Percentiles rank a stretch among this genome's conserved stretches.
These are phyloP conservation scores for Echinarachnius parma DNA, from an alignment of 53 echinoderm and acorn worm species.

Conservation along the genomic window DNA sequence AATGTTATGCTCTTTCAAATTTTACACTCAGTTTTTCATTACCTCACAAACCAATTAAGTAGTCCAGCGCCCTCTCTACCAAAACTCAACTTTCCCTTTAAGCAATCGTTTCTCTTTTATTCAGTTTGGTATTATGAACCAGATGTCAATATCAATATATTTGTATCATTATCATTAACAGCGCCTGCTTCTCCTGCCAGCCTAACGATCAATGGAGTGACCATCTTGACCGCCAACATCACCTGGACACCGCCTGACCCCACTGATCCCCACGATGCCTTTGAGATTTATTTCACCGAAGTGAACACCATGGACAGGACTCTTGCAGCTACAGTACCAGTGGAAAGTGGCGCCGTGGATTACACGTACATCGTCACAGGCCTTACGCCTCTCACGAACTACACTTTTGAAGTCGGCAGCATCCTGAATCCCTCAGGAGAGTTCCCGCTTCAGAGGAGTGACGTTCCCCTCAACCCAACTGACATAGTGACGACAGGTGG, in stretches of 20 bases:
- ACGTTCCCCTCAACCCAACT: neutral
- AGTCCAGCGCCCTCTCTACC: too few relatives aligned
- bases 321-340: neutral
- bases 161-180: neutral
- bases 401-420: constrained; percentile 15
- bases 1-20: too few relatives aligned
- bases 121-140: too few relatives aligned
- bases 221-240: constrained; percentile 7
- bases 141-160: too few relatives aligned
- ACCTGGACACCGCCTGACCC: constrained; percentile 7
- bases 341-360: too few relatives aligned
- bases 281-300: constrained; percentile 1
- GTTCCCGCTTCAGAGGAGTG: constrained; percentile 11
- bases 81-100: too few relatives aligned
- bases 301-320: neutral
- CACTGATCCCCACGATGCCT: neutral
- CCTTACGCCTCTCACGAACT: constrained; percentile 2
- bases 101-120: too few relatives aligned
- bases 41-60: too few relatives aligned
- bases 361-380: constrained; percentile 4
- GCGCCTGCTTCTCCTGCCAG: neutral
- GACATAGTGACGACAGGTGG: neutral
- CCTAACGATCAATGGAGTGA: neutral
- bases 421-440: neutral
- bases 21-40: too few relatives aligned